Base-by-base conservation (phyloP, 2,113 vertebrate genomes). In the Pseudorasbora parva region DNA sequence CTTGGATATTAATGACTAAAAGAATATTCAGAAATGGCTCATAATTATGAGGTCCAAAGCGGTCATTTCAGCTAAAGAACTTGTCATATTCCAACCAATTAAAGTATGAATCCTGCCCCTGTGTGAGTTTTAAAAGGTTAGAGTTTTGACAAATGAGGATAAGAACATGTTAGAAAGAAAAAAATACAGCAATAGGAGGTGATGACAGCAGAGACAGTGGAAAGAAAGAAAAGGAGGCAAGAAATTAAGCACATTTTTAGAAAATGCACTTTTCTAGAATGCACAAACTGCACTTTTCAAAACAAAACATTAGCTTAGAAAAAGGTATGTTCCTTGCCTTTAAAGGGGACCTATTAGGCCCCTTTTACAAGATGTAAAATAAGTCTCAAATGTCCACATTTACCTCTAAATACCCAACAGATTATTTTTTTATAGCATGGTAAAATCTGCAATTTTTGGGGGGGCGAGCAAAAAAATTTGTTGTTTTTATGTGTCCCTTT, bases 1-100 rank as follows among this genome's bases (percentile, higher is more conserved):
- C 41, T 27, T 9, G 10, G 27, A n/a, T 73, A 51, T 71, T 74
- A 72, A 82, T 45, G 68, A 66, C n/a, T 72, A 78, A 23, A 14
- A 8, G 7, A 37, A 80, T 45, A 71, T 85, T 19, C 54, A 86
- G 62, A 80, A 72, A 7, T n/a, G 12, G n/a, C 60, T 81, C 51
- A 81, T 66, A 78, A 78, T 82, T 83, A 78, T 8, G 25, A 64
- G 45, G 51, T 54, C 51, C n/a, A 56, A 30, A 72, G 49, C 33
- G 8, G 69, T 64, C 5, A 69, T 68, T 78, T 77, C 23, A 62
- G 51, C 15, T 49, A 64, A 74, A 74, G 43, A 68, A 81, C 60
- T 30, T 27, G 14, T 64, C 12, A 68, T 27, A 84, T 74, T 76
- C 84, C 23, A 21, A 8, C 71, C 81, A 90, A 88, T 88, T 90